Conservation (phyloP, 2,797 vertebrate genomes). For the Pipistrellus kuhlii region DNA sequence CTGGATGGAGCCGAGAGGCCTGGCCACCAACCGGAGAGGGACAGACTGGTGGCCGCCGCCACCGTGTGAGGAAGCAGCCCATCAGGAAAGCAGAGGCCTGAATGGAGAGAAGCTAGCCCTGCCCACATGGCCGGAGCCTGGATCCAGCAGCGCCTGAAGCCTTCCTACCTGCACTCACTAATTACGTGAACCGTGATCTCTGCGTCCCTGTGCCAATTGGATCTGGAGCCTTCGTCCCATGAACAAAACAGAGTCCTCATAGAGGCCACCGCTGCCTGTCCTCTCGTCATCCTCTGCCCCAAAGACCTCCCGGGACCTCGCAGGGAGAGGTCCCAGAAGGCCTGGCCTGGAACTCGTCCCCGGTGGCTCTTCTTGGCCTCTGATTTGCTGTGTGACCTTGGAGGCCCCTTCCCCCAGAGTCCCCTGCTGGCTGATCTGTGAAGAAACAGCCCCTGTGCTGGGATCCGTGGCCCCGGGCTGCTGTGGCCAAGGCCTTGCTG, state of each 20-base stretch:
- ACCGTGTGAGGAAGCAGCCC: background rate
- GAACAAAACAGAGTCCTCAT: background rate
- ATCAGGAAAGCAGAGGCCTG: background rate
- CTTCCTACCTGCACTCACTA: background rate
- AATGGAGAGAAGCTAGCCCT: background rate
- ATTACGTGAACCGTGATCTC: background rate
- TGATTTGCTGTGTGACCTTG: background rate
- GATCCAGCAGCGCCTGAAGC: background rate
- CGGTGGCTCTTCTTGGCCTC: background rate
- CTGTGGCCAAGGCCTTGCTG: background rate
- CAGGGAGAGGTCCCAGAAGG: background rate
- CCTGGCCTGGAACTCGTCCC: background rate
- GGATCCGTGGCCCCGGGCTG: accelerated
- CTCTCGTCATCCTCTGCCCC: too few species aligned
- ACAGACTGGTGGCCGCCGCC: background rate
- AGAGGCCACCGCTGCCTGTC: background rate
- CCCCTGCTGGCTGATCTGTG: background rate
- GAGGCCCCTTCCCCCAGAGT: background rate
- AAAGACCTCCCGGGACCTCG: background rate
- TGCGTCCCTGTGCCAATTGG: background rate
- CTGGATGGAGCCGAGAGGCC: background rate
- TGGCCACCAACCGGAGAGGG: background rate
- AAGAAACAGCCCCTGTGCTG: background rate
- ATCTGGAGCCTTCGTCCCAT: background rate
- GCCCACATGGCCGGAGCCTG: background rate